Evolutionary conservation across 2,113 vertebrate genomes (phyloP).

Genomic region (Calidris pugnax): DNA sequence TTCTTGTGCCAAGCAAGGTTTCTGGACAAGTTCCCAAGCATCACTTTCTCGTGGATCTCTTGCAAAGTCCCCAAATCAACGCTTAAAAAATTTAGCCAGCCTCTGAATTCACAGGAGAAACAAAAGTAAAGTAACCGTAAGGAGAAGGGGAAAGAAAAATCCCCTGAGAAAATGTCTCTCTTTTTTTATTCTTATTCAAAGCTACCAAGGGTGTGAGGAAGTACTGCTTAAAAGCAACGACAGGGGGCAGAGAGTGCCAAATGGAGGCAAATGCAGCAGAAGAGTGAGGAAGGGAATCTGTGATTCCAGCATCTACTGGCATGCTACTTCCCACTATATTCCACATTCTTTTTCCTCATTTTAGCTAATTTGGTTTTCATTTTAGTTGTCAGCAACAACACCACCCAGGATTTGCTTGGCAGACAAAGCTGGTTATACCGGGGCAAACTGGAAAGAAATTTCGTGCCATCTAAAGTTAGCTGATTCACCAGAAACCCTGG

Average conservation of each 20-base stretch:
- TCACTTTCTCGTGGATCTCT: background rate
- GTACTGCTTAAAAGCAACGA: background rate
- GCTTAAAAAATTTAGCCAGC: background rate
- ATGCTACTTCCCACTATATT: background rate
- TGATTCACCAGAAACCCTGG: background rate
- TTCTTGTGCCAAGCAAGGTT: background rate
- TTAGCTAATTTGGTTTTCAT: background rate
- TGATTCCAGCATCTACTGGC: background rate
- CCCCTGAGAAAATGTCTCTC: background rate
- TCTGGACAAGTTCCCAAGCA: background rate
- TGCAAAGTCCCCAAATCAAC: background rate
- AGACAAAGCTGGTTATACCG: background rate
- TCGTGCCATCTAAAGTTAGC: background rate
- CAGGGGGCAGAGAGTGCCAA: background rate
- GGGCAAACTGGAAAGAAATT: background rate
- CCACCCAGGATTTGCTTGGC: background rate
- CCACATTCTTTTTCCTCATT: background rate
- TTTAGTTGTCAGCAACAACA: background rate
- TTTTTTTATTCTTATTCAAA: background rate
- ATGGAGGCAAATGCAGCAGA: background rate
- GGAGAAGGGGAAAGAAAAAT: background rate
- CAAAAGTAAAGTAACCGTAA: background rate
- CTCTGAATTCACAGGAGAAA: background rate
- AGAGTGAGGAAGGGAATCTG: background rate
- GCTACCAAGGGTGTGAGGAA: background rate